Percentiles rank a stretch among this genome's conserved stretches.
These are phyloP conservation scores for Anguilla pacifica DNA, from an alignment of 2,797 vertebrate genomes.

Conservation along the genomic window DNA sequence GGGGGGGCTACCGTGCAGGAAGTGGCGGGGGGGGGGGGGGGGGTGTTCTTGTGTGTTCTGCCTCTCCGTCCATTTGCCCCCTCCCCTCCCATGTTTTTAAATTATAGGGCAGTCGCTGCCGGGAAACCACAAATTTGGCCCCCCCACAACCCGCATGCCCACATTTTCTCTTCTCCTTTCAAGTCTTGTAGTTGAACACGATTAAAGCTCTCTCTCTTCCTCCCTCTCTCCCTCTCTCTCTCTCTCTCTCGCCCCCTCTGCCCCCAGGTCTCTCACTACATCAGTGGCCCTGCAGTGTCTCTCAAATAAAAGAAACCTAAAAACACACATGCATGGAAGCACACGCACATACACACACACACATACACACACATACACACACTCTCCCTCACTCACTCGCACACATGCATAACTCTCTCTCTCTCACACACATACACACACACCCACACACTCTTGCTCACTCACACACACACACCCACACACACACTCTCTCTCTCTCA, in stretches of 20 bases:
- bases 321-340: background rate
- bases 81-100: background rate
- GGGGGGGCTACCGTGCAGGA: background rate
- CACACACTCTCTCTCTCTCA: no score
- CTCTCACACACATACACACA: no score
- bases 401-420: background rate
- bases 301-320: slow-evolving; percentile 23
- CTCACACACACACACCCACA: no score
- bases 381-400: no score
- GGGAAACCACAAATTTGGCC: slow-evolving; percentile 48
- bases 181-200: slow-evolving; percentile 58
- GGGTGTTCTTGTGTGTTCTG: background rate
- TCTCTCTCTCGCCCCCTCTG: no score
- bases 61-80: background rate
- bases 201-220: slow-evolving; percentile 31
- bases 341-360: no score
- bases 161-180: slow-evolving; percentile 62
- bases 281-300: slow-evolving; percentile 55
- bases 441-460: no score
- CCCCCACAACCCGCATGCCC: slow-evolving; percentile 50
- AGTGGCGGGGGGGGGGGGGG: background rate
- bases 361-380: no score
- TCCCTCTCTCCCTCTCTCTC: slow-evolving; percentile 20
- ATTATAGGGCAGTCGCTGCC: background rate
- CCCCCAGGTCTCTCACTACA: slow-evolving; percentile 38